A percentile compares a stretch with the other conserved stretches of the same genome.
Evolutionary conservation across 2,113 vertebrate genomes (phyloP).

Genomic region (Romanogobio albipinnatus): DNA sequence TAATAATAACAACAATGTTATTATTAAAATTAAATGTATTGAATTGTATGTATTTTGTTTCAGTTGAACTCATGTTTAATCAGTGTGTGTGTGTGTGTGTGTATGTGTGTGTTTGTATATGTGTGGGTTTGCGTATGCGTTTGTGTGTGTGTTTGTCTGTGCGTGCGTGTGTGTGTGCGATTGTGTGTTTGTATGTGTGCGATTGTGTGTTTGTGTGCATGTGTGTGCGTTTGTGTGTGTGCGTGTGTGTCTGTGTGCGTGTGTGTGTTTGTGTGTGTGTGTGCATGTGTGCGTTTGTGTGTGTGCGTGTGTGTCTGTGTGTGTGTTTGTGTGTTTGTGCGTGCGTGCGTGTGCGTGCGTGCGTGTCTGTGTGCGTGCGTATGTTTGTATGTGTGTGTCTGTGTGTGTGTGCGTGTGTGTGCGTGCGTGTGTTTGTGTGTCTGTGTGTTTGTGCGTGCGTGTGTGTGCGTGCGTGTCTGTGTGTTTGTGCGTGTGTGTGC

Average conservation of each 20-base stretch:
- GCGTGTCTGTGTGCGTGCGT: no score
- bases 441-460: background rate
- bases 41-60: no score
- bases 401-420: background rate
- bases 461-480: constrained; percentile 76
- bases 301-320: background rate
- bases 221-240: background rate
- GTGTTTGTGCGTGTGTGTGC: constrained; percentile 71
- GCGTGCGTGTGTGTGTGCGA: no score
- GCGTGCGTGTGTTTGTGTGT: background rate
- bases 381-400: background rate
- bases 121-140: no score
- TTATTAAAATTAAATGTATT: no score
- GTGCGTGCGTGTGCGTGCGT: constrained; percentile 69
- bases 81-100: no score
- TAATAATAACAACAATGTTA: no score
- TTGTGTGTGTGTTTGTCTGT: background rate
- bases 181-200: background rate
- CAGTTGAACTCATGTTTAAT: no score
- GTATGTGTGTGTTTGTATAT: no score
- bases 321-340: constrained; percentile 72
- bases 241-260: constrained; percentile 61
- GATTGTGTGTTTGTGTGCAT: constrained; percentile 49
- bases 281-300: background rate
- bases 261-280: constrained; percentile 78